Evolutionary conservation across 2,113 vertebrate species (phyloP), one percentile per base, ranked within the genome.

Genomic region (Martes martes): DNA sequence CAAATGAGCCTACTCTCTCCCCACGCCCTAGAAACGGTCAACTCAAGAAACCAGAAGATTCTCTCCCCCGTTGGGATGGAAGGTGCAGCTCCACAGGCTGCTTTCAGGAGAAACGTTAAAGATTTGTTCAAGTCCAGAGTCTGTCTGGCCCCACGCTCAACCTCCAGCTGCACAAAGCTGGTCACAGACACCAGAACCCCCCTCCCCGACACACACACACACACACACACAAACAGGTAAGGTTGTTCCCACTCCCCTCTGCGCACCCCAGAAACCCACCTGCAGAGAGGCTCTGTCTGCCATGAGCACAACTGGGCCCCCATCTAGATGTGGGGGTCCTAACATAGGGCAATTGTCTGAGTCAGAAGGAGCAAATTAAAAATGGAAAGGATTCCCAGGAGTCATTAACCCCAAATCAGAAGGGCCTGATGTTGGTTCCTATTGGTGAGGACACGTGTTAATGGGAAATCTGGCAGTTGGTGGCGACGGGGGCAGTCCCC

Each of bases 331-430:
- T 21, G 10, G 23, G n/a, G 61, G 11, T 18, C 21, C 55, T 47
- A 67, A 80, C 14, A 9, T 1, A 59, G 28, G 42, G 31, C 95
- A 67, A 18, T 39, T 84, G 89, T 86, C 74, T 81, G 31, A 69
- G 4, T 94, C 47, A 73, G 63, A 96, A 74, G 55, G 63, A 89
- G 61, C 39, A 86, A 47, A 52, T 57, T 67, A 42, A 89, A 47
- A 47, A 74, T 10, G 21, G 89, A 39, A 98, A 96, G 97, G 97
- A 95, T 89, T 89, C 97, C 97, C 95, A 93, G 88, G 97, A 98
- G 97, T 97, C 97, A 89, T 98, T 97, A 98, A 89, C 96, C 97
- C 94, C 95, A 94, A 96, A 91, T 97, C 93, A 94, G 93, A 95
- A 97, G 85, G 95, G 61, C 7, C 88, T 95, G 96, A 76, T 80